Base-by-base conservation (phyloP, 2,888 invertebrate genomes). In the Stomorhina lunata region DNA sequence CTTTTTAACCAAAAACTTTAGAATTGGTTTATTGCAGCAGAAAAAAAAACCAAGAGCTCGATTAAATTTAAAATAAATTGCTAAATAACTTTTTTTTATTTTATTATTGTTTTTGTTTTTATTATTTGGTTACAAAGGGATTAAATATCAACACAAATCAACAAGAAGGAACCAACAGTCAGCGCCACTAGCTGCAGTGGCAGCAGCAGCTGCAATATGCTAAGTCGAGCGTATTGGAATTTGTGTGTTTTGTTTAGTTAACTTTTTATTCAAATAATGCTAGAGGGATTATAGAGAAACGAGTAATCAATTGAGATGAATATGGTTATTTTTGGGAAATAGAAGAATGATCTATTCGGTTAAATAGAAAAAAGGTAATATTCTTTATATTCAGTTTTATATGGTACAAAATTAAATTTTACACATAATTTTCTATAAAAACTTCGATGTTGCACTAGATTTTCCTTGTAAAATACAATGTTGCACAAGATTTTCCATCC, bases 21-120 rank as follows among this genome's bases (percentile, higher is more conserved):
- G 66, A 76, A 59, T 32, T 27, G 17, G 15, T n/a, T 22, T 22
- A 37, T 5, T 17, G 50, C 40, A 20, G 10, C 61, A 59, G 17
- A 4, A 55, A 43, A 10, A 40, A n/a, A 20, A 66, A 61, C n/a
- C n/a, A 61, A 75, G 48, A 68, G 48, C 66, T 80, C 79, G 66
- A 79, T 80, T 76, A 80, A 65, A 75, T 79, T 75, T 75, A 20
- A 79, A 80, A 76, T 50, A 79, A 82, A 75, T 71, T 71, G 63
- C 75, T 53, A 80, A 79, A 82, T 61, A 79, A 66, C 37, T 79
- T 75, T 66, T 61, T 7, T 4, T 27, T 50, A 40, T 61, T 40
- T 15, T 55, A 25, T 48, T 15, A n/a, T 71, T 25, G 7, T 34
- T 37, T 25, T 10, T 12, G 12, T 34, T 53, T 66, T 12, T 50